phyloP scores from a whole-genome alignment of 2,113 vertebrate genomes.

The Mesocricetus auratus region DNA sequence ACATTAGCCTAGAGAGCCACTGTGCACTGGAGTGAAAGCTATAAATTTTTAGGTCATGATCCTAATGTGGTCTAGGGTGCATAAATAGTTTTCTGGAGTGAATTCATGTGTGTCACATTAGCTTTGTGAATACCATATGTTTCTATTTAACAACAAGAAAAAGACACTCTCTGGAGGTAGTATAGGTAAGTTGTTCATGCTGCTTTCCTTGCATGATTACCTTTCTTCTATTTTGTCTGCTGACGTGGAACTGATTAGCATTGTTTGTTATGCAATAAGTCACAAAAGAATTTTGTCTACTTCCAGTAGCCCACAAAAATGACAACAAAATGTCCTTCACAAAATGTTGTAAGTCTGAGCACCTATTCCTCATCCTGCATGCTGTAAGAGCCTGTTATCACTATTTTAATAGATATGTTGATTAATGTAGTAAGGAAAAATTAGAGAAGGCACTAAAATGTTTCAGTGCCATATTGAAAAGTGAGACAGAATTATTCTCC shows the following conservation, averaged over 20 bases:
- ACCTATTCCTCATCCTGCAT: background rate
- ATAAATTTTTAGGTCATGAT: constrained; percentile 25
- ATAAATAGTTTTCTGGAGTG: constrained; percentile 30
- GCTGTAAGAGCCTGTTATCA: background rate
- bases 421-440: background rate
- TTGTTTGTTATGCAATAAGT: background rate
- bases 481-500: background rate
- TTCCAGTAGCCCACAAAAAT: background rate
- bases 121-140: background rate
- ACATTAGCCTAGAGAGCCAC: constrained; percentile 8
- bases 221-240: background rate
- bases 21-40: constrained; percentile 40
- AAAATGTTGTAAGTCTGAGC: background rate
- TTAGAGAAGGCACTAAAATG: background rate
- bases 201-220: background rate
- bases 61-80: background rate
- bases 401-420: background rate
- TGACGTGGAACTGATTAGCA: background rate
- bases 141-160: constrained; percentile 14
- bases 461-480: background rate
- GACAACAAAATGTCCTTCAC: background rate
- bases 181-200: background rate
- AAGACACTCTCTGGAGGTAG: background rate
- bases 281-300: background rate
- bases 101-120: constrained; percentile 42